Conservation (phyloP, 2,113 vertebrate species). For the Neodontobutis hainanensis region DNA sequence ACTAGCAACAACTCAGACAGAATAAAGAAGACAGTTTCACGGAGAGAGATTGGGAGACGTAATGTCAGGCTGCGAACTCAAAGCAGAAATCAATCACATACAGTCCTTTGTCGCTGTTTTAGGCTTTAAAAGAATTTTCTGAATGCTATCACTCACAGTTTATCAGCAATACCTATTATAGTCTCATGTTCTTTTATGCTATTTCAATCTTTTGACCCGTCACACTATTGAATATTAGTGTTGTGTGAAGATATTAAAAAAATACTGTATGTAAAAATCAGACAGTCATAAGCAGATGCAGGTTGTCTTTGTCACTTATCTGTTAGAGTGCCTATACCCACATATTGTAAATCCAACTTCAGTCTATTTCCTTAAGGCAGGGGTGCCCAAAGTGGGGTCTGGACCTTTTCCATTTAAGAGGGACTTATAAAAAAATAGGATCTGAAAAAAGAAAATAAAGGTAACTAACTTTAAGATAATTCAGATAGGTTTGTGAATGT, state of each 20-base stretch:
- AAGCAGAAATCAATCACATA: slow-evolving; percentile 60
- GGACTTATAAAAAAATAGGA: too few species aligned
- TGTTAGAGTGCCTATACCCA: too few species aligned
- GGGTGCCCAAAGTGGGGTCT: too few species aligned
- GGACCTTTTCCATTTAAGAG: too few species aligned
- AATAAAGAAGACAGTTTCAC: slow-evolving; percentile 39
- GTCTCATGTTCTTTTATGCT: slow-evolving; percentile 12
- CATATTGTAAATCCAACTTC: too few species aligned
- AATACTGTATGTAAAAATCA: neutral
- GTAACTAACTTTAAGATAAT: too few species aligned
- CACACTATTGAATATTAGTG: too few species aligned
- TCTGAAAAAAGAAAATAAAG: too few species aligned
- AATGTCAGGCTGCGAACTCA: slow-evolving; percentile 61
- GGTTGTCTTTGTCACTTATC: too few species aligned
- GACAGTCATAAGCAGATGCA: too few species aligned
- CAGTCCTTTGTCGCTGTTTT: slow-evolving; percentile 31
- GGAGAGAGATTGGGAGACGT: slow-evolving; percentile 38
- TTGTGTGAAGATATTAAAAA: neutral
- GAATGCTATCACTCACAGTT: slow-evolving; percentile 31
- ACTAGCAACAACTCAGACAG: slow-evolving; percentile 23
- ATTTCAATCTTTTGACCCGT: neutral
- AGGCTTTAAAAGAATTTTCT: slow-evolving; percentile 51
- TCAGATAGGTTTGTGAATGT: too few species aligned
- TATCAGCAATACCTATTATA: neutral
- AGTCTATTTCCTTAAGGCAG: too few species aligned